phyloP scores from a whole-genome alignment of 2,797 vertebrate genomes.

The Cyprinodon diabolis region DNA sequence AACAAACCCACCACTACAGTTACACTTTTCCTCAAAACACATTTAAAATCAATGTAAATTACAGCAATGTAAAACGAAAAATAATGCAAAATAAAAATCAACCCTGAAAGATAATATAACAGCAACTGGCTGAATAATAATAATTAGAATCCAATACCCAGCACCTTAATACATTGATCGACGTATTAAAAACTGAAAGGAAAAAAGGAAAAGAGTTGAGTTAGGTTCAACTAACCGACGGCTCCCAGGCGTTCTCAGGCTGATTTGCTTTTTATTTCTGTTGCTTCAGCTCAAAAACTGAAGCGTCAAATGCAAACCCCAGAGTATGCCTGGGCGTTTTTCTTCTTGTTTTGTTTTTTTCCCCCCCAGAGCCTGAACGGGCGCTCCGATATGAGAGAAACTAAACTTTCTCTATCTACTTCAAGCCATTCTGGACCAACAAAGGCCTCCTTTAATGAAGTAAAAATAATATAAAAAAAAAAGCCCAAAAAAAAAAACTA shows the following conservation, averaged over 20 bases:
- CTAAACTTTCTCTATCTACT: constrained; percentile 25
- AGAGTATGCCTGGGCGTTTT: constrained; percentile 5
- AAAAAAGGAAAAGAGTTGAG: constrained; percentile 63
- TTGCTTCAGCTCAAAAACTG: constrained; percentile 30
- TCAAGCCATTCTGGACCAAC: constrained; percentile 37
- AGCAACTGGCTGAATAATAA: constrained; percentile 81
- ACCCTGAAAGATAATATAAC: constrained; percentile 83
- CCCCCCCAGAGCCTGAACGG: constrained; percentile 19
- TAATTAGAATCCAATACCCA: constrained; percentile 83
- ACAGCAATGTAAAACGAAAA: constrained; percentile 83
- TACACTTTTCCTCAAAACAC: constrained; percentile 81
- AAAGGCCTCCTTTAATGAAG: constrained; percentile 26
- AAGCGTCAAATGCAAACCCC: constrained; percentile 10
- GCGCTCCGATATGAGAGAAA: constrained; percentile 14
- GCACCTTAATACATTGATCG: constrained; percentile 85
- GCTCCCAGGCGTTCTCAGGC: constrained; percentile 11
- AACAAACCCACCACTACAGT: constrained; percentile 78
- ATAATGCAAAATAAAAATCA: constrained; percentile 81
- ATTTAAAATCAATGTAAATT: constrained; percentile 84
- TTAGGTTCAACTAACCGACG: constrained; percentile 57
- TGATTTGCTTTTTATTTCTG: constrained; percentile 12
- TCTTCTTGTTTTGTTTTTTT: constrained; percentile 19
- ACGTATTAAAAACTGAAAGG: constrained; percentile 68
- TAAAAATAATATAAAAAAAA: constrained; percentile 11
- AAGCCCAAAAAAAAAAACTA: constrained; percentile 14